Evolutionary conservation across 2,797 vertebrate genomes (phyloP).

Genomic region (Perodicticus potto): DNA sequence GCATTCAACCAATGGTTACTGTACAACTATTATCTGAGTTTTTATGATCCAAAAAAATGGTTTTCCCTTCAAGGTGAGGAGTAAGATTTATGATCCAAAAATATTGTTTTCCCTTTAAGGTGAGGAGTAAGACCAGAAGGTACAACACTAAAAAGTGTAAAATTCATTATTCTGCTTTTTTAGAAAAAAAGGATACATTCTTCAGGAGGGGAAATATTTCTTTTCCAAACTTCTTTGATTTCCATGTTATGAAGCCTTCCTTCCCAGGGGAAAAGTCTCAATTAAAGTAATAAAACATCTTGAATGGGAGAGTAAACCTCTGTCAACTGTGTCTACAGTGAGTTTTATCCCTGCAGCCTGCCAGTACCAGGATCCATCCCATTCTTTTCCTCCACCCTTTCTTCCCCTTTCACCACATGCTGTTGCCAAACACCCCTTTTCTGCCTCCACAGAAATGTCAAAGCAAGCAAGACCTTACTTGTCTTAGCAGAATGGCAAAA

Average conservation of each 20-base stretch:
- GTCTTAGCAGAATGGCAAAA: conserved; percentile 60
- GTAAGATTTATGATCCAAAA: background rate
- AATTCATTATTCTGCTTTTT: background rate
- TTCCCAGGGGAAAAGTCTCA: conserved; percentile 29
- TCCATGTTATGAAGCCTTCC: background rate
- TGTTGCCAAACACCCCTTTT: conserved; percentile 6
- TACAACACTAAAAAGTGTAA: background rate
- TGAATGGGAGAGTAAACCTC: background rate
- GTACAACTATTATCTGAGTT: background rate
- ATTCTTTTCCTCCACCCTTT: background rate
- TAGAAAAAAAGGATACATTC: conserved; percentile 3
- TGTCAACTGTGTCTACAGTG: background rate
- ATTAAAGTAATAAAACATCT: conserved; percentile 40
- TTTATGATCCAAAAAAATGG: background rate
- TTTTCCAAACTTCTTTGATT: conserved; percentile 38
- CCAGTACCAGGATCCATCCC: background rate
- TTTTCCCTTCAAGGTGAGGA: background rate
- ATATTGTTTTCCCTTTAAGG: background rate
- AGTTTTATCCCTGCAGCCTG: background rate
- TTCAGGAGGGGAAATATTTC: background rate
- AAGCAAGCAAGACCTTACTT: conserved; percentile 71
- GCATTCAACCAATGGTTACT: background rate
- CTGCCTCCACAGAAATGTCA: conserved; percentile 34
- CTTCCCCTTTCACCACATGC: background rate
- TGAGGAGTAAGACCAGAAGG: background rate